Evolutionary conservation across 2,113 vertebrate species (phyloP).

Genomic region (Lathamus discolor): DNA sequence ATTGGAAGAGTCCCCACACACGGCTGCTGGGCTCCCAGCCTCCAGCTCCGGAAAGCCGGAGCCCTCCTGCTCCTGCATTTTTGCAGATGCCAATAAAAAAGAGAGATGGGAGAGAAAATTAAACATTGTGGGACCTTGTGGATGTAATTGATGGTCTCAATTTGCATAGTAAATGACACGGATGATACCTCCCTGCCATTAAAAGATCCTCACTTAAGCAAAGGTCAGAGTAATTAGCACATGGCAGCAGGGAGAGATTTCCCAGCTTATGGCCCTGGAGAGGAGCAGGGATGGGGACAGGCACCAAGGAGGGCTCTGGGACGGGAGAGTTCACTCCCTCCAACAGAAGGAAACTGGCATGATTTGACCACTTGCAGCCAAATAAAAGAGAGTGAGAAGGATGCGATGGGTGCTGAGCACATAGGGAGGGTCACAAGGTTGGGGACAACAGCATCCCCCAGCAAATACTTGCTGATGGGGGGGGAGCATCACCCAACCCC

Average conservation of each 20-base stretch:
- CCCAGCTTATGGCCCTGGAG: not conserved
- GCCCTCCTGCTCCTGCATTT: not conserved
- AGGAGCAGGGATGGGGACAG: not conserved
- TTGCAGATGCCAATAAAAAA: slow-evolving; percentile 30
- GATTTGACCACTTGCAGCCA: not conserved
- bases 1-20: not conserved
- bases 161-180: slow-evolving; percentile 70
- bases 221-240: slow-evolving; percentile 59
- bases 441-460: not conserved
- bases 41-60: not conserved
- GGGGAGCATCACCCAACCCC: rapidly evolving
- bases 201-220: slow-evolving; percentile 41
- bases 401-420: not conserved
- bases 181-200: slow-evolving; percentile 49
- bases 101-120: slow-evolving; percentile 36
- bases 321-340: rapidly evolving
- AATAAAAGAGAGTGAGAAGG: rapidly evolving
- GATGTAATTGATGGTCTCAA: slow-evolving; percentile 59
- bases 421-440: not conserved
- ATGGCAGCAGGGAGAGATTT: not conserved
- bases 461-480: rapidly evolving
- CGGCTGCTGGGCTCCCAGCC: not conserved
- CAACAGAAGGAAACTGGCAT: rapidly evolving
- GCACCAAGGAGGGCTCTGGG: not conserved
- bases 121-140: slow-evolving; percentile 41